Conservation (phyloP, 2,113 vertebrate species). For the Alethe castanea region DNA sequence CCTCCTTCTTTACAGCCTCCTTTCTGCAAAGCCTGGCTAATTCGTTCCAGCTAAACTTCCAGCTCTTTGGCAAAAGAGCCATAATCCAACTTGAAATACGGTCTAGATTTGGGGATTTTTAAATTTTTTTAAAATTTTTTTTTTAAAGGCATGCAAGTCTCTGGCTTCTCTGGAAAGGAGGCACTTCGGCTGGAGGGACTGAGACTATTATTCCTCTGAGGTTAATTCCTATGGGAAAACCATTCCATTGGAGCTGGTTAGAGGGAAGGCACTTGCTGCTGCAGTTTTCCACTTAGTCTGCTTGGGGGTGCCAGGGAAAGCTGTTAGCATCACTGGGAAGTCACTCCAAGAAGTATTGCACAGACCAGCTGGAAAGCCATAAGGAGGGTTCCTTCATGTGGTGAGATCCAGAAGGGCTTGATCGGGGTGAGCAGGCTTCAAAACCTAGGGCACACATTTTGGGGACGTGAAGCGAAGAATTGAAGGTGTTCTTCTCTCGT, state of each 20-base stretch:
- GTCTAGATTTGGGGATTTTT: background rate
- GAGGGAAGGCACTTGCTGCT: background rate
- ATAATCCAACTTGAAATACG: background rate
- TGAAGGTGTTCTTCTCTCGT: background rate
- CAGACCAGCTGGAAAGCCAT: background rate
- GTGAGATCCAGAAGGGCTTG: background rate
- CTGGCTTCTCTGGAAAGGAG: background rate
- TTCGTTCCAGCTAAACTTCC: background rate
- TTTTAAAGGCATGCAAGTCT: background rate
- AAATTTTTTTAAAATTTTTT: background rate
- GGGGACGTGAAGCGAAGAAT: accelerated
- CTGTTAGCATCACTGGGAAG: background rate
- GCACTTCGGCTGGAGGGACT: background rate
- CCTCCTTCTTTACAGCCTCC: background rate
- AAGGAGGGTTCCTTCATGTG: background rate
- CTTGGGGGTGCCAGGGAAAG: background rate
- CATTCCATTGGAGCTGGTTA: background rate
- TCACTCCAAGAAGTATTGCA: accelerated
- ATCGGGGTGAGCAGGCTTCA: accelerated
- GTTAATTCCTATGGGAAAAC: background rate
- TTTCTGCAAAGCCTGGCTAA: background rate
- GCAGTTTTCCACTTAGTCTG: accelerated
- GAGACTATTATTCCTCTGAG: background rate
- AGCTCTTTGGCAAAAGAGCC: background rate
- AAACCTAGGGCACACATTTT: background rate